These are phyloP conservation scores for Charina bottae DNA, from an alignment of 2,113 vertebrate genomes.

Conservation along the genomic window DNA sequence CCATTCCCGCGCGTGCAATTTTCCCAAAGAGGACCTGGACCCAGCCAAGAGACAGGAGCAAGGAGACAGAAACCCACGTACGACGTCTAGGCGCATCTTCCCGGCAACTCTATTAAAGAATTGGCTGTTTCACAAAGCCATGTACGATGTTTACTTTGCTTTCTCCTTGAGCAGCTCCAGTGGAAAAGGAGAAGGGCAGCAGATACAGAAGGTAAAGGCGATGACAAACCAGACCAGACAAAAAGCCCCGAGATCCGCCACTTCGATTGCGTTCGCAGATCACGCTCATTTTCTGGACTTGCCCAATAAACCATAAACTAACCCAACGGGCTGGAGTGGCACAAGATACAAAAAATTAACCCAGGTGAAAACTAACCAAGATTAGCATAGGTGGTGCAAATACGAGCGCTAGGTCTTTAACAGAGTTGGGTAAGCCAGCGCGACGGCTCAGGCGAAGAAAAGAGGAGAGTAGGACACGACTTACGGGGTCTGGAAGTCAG, in stretches of 20 bases:
- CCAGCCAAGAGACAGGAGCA: background rate
- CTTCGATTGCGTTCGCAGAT: background rate
- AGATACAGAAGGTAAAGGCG: background rate
- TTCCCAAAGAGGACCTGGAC: background rate
- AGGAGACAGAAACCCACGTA: background rate
- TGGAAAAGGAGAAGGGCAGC: background rate
- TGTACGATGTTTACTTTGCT: background rate
- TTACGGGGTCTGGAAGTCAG: slow-evolving; percentile 39
- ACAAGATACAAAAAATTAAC: background rate
- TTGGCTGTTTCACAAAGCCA: background rate
- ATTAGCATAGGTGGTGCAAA: background rate
- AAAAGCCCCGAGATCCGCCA: background rate
- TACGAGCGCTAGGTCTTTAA: background rate
- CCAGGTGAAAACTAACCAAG: background rate
- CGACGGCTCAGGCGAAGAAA: rapidly evolving
- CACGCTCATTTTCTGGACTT: background rate
- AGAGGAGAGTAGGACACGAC: background rate
- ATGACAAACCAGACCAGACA: background rate
- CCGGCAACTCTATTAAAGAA: background rate
- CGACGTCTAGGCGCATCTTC: background rate
- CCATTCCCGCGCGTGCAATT: background rate
- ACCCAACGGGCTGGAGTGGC: background rate
- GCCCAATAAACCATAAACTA: background rate
- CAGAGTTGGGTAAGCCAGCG: background rate
- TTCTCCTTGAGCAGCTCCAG: background rate